These are phyloP conservation scores for Acanthosepion lycidas DNA, from an alignment of 2,888 invertebrate genomes.

Conservation along the genomic window DNA sequence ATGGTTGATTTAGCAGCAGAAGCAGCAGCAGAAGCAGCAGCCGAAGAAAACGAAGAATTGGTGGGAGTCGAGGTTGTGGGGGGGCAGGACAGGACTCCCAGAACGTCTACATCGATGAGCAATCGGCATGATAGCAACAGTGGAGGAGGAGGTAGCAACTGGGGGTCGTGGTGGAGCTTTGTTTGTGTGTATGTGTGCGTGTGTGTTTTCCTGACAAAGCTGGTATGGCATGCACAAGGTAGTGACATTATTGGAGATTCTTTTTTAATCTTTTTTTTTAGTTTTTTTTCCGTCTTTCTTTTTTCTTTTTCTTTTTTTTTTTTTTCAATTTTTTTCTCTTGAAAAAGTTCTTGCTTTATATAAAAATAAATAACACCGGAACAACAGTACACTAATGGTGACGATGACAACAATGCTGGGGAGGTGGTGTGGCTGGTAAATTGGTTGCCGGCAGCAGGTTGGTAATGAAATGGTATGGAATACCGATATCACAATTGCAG, in stretches of 20 bases:
- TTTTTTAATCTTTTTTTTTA: not conserved
- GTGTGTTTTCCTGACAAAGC: not conserved
- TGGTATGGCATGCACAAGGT: not conserved
- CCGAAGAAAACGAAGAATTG: not conserved
- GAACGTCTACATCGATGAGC: constrained; percentile 1
- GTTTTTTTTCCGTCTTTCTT: not conserved
- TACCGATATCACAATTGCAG: not conserved
- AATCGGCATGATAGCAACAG: constrained; percentile 2
- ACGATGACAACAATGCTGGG: not conserved
- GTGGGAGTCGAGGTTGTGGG: not conserved
- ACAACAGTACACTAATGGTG: not conserved
- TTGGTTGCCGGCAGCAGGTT: not conserved
- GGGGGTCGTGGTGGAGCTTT: not conserved
- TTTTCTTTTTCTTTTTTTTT: too few species aligned
- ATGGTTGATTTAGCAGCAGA: not conserved
- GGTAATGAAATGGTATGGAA: not conserved
- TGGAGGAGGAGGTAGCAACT: not conserved
- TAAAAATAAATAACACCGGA: not conserved
- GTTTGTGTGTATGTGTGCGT: not conserved
- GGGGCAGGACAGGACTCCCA: not conserved
- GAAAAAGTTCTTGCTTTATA: not conserved
- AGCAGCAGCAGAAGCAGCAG: not conserved
- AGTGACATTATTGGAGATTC: not conserved
- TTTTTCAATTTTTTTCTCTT: not conserved
- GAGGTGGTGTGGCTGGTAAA: not conserved